Base-by-base conservation (phyloP, 2,113 vertebrate genomes). In the Canis aureus region DNA sequence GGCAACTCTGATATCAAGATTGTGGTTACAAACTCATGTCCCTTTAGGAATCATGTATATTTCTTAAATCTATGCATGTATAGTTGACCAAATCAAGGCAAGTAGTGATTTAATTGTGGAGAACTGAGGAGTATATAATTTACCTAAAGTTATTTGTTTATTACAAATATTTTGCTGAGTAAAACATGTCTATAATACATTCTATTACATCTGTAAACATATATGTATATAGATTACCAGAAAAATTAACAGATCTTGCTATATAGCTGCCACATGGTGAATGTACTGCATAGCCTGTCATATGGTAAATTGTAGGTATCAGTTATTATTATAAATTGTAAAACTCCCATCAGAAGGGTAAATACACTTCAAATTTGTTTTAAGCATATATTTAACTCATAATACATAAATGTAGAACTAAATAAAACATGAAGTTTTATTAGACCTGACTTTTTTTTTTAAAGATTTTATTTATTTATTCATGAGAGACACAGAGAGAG, bases 351-450 rank as follows among this genome's bases (percentile, higher is more conserved):
- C 55, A 4, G 38, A 86, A 57, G 78, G 57, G 2, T 32, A 60
- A 81, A 67, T 15, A 12, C 4, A 85, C 38, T 64, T 69, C 2
- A 79, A 95, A 35, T 35, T 16, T 62, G 5, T 85, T 81, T 43
- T 8, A 79, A 83, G 19, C 25, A 55, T 62, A 5, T 91, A 2
- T 73, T 84, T 85, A 76, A 43, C 1, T 38, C 9, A 22, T 79
- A 43, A 53, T 67, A 82, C 59, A 43, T 27, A 80, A 84, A n/a
- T 69, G 20, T 38, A 67, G 2, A 57, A 35, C 4, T 11, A 96
- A 97, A 95, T 11, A 96, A 97, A 95, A 51, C 5, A 43, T 23
- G 17, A 62, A 29, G 4, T 16, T 59, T 89, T 59, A 53, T 80
- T 49, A 66, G 57, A 59, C 2, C 8, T 87, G 16, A 35, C 2